phyloP scores from a whole-genome alignment of 2,888 invertebrate species.

The Apamea epomidion region DNA sequence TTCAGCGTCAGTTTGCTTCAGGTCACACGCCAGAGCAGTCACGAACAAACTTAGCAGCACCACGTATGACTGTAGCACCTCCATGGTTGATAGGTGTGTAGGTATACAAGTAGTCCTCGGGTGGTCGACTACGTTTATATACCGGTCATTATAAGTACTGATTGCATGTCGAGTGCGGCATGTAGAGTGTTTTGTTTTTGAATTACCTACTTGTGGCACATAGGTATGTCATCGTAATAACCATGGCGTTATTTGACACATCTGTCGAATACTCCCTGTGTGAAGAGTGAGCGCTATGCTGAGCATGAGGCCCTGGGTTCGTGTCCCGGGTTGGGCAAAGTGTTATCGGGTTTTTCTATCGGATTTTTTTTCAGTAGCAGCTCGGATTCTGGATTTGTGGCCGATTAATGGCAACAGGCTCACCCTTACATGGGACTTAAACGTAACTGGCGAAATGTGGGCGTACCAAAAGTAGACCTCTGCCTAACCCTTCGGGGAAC shows the following conservation, averaged over 20 bases:
- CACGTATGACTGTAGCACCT: constrained; percentile 45
- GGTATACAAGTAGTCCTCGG: neutral
- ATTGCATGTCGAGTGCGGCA: constrained; percentile 52
- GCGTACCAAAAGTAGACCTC: neutral
- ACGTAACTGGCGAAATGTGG: neutral
- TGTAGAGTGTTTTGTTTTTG: constrained; percentile 30
- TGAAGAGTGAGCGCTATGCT: neutral
- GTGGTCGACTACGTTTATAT: constrained; percentile 46
- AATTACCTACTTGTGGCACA: neutral
- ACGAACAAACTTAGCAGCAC: constrained; percentile 66
- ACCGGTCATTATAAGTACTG: constrained; percentile 39
- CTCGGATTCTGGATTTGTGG: neutral
- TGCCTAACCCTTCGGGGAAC: no score
- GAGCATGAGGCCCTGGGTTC: neutral
- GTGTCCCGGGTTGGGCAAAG: no score
- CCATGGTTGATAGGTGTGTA: constrained; percentile 45
- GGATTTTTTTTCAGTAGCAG: neutral
- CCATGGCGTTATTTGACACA: neutral
- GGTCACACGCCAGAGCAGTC: constrained; percentile 54
- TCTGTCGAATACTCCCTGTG: neutral
- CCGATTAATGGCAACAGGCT: neutral
- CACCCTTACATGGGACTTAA: neutral
- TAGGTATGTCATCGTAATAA: neutral
- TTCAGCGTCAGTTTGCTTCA: constrained; percentile 23
- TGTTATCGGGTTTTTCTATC: no score